Evolutionary conservation across 1,140 invertebrate species (phyloP), one percentile per base, ranked within the genome.

Genomic region (Myzus persicae): DNA sequence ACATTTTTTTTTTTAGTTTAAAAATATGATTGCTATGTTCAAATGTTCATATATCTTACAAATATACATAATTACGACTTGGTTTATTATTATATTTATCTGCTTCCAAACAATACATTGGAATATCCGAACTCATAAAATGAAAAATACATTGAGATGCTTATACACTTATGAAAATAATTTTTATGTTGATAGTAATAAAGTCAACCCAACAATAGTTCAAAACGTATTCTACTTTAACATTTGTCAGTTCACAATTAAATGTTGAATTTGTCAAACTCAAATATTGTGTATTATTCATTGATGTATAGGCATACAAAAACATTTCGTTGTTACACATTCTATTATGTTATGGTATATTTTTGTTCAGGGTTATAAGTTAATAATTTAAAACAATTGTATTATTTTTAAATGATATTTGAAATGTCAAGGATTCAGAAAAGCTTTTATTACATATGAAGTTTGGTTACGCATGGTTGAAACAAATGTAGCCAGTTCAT

Each of bases 381-480:
- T 67, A 67, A 40, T 90, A 42, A 90, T 38, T 90, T 42, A 90
- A 90, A 90, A 90, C 89, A 90, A 59, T 90, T 90, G 89, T 42
- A 67, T 67, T 90, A 67, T 59, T 90, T 42, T 90, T 42, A 90
- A 67, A 67, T 67, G 38, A 90, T 40, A 67, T 90, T 90, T 42
- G 51, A 90, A 90, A 90, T 90, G 89, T 90, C 89, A 44, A 59
- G 89, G 26, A 42, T 20, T 90, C 26, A 48, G 38, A 90, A 90
- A 90, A 90, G 89, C 76, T 92, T 92, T 92, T 92, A 92, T 92
- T 92, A 82, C 67, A 82, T 82, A 92, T 92, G 67, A 82, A 46
- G 89, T 67, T 90, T n/a, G 89, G 59, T 82, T 92, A 92, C 90
- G 90, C 90, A 82, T 92, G 90, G 90, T 92, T 92, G 90, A 92